Evolutionary conservation across 2,797 vertebrate genomes (phyloP).

Genomic region (Acrossocheilus fasciatus): DNA sequence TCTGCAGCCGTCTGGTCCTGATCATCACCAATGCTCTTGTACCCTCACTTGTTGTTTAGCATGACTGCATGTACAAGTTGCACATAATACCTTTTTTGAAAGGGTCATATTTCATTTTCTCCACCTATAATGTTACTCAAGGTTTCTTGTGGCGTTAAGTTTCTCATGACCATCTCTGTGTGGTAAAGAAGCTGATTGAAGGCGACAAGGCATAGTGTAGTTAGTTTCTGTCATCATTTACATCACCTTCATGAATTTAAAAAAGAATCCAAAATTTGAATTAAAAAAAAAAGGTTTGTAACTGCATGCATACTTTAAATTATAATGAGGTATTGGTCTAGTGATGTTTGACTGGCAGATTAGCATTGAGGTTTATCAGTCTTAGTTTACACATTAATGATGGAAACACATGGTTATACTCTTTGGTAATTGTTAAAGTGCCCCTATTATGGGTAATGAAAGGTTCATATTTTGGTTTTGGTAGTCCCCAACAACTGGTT

Average conservation of each 20-base stretch:
- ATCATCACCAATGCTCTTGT: not conserved
- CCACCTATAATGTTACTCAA: not conserved
- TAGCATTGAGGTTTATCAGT: not conserved
- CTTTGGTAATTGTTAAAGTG: not conserved
- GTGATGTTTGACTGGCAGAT: not conserved
- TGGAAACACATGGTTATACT: not conserved
- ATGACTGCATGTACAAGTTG: not conserved
- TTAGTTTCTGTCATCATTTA: not conserved
- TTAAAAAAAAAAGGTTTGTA: not conserved
- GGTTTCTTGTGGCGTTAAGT: not conserved
- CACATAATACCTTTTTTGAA: not conserved
- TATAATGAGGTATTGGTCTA: not conserved
- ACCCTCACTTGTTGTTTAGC: not conserved
- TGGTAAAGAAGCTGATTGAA: not conserved
- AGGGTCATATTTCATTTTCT: not conserved
- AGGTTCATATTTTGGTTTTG: too few relatives aligned
- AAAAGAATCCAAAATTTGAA: too few relatives aligned
- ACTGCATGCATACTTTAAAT: not conserved
- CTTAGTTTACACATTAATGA: not conserved
- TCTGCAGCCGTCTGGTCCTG: not conserved
- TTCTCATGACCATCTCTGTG: not conserved
- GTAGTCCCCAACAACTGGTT: too few relatives aligned
- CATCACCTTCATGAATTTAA: not conserved
- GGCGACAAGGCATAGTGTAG: not conserved
- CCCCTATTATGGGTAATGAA: too few relatives aligned